Base-by-base conservation (phyloP, 30 jellyfish, hydroid and myxozoan genomes). In the Aurelia sp. region DNA sequence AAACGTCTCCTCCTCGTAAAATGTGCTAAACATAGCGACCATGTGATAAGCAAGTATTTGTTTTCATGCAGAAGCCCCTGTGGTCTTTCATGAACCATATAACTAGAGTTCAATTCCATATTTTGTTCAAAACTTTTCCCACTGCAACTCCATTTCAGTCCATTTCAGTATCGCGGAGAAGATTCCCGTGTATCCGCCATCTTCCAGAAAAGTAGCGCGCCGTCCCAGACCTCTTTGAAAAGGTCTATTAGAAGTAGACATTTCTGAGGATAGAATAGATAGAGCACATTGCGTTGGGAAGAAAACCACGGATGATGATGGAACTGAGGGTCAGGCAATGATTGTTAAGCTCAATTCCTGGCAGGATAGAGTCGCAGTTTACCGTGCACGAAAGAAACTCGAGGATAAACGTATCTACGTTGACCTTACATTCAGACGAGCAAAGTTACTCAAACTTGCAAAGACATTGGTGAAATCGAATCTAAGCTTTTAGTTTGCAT, bases 371-470 rank as follows among this genome's bases (percentile, higher is more conserved):
- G 80, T 68, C 64, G 19, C 80, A 31, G 22, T 68, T 30, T 68
- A 68, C 61, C 80, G 61, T 68, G 59, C 80, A 68, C 61, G 80
- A 33, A 68, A 68, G 80, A 68, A 68, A 68, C 80, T 68, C 40
- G 30, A 68, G 61, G 60, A 68, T 35, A 17, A 68, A 31, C 80
- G 80, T 8, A 68, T 68, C 17, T 68, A 4, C 69, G 50, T 21
- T 47, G 84, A 72, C 69, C 84, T 72, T 6, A 72, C 84, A 47
- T 22, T 3, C 17, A 72, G 84, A 41, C 67, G 69, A 18, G 84
- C 84, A 72, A 72, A 72, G 84, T 17, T 72, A 41, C 84, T 72
- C 84, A 17, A 47, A 72, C 67, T n/a, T 17, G 68, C 84, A 57
- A 55, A 22, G n/a, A 41, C 69, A 18, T n/a, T 72, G 18, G 84